Conservation (phyloP, 2,797 vertebrate species). For the Serranus cabrilla region DNA sequence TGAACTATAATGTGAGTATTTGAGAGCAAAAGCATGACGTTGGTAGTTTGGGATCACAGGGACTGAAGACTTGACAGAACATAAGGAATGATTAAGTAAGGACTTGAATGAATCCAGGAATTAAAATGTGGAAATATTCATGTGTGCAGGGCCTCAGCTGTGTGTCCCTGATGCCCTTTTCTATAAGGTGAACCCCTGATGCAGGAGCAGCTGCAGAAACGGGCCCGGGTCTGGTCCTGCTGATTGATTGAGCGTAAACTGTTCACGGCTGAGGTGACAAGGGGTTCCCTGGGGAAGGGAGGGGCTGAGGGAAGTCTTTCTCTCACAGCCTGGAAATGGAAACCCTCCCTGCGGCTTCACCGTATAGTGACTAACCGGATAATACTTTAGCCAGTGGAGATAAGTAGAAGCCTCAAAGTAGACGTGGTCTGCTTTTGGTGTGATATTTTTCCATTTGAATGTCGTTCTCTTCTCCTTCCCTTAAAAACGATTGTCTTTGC, state of each 20-base stretch:
- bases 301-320: conserved; percentile 52
- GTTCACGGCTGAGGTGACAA: conserved; percentile 81
- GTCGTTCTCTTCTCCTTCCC: conserved; percentile 3
- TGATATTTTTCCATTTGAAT: conserved; percentile 48
- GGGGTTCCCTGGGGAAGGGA: conserved; percentile 67
- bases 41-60: conserved; percentile 21
- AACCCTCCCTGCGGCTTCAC: conserved; percentile 38
- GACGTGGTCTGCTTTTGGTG: conserved; percentile 22
- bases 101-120: conserved; percentile 19
- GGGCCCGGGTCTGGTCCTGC: conserved; percentile 57
- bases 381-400: conserved; percentile 40
- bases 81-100: conserved; percentile 30
- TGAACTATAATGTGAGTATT: conserved; percentile 28
- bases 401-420: conserved; percentile 32
- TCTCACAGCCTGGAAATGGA: conserved; percentile 62
- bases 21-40: conserved; percentile 9
- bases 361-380: conserved; percentile 49
- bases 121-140: conserved; percentile 46
- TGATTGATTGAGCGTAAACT: conserved; percentile 86
- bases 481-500: conserved; percentile 7
- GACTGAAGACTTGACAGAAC: conserved; percentile 3
- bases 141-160: conserved; percentile 81
- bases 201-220: conserved; percentile 83
- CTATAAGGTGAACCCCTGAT: conserved; percentile 75
- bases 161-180: conserved; percentile 50